Base-by-base conservation (phyloP, 2,797 vertebrate species). In the Cephalopachus bancanus region DNA sequence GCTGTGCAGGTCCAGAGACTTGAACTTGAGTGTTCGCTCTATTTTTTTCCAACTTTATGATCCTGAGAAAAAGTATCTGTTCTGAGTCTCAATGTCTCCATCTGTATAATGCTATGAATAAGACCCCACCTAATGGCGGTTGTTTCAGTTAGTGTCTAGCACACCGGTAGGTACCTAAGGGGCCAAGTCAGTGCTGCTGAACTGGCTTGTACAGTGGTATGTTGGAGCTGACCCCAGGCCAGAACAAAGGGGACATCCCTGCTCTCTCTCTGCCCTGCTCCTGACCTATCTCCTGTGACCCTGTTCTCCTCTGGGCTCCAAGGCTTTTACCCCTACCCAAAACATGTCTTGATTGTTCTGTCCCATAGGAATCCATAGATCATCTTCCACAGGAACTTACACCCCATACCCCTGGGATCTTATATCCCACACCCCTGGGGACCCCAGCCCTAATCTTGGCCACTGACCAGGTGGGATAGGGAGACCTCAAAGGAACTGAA, bases 361-460 rank as follows among this genome's bases (percentile, higher is more conserved):
- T 24, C 28, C 74, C 60, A 26, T n/a, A 7, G 5, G 17, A 33
- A 69, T 57, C 20, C 65, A 12, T 7, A 59, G 49, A 22, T 30
- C 3, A 7, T 94, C 88, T 62, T 28, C 60, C 11, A 26, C 14
- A 30, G 28, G 62, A 62, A 57, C 37, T 10, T 6, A 20, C n/a
- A 8, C 7, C 19, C 64, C 72, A 71, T 64, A 14, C 11, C n/a
- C 0, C 0, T 37, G 37, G 5, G 33, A 14, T 22, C 0, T 1
- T 3, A 30, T 57, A 44, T 4, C 12, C 71, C 22, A 12, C 22
- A 12, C 76, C 53, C 24, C 76, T 5, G 0, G 10, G 19, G 51
- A 20, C 4, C 24, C 87, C 14, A 22, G 44, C 26, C 22, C 78
- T 72, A 53, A 85, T 6, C 15, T n/a, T 78, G 51, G 62, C 59